Base-by-base conservation (phyloP, 2,797 vertebrate genomes). In the Gephyroberyx darwinii region DNA sequence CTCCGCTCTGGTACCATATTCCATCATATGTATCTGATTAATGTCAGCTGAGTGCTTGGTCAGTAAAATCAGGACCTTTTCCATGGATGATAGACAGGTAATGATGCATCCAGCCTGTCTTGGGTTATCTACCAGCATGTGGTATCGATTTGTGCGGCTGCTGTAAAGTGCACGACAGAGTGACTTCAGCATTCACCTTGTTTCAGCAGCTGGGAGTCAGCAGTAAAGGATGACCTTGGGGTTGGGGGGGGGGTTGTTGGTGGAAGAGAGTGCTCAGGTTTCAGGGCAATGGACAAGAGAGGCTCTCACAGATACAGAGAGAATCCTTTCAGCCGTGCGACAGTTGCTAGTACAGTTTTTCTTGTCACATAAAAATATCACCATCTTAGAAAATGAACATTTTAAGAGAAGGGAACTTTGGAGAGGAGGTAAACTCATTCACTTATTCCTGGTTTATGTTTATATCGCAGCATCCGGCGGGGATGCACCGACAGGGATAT, bases 171-270 rank as follows among this genome's bases (percentile, higher is more conserved):
- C 78, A 71, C 13, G 20, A 71, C 84, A 78, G 67, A 68, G 69
- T 89, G 87, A 75, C 71, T 75, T 89, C 78, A 81, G 81, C 87
- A 58, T 83, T 83, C 80, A 86, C 87, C 86, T 86, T 71, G 66
- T 75, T 83, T 83, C 74, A 79, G 65, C 69, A 53, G 69, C 74
- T 75, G 77, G 85, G 69, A 79, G 81, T 91, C 88, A 88, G 91
- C 88, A 85, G 77, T 80, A 88, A 86, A 75, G 65, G 30, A 1
- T 9, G 41, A 85, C 86, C 84, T 78, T 72, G 71, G 55, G 68
- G 16, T 22, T 22, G 35, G 39, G 13, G 35, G 56, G 2, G 26
- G 26, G 26, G 1, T 26, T 26, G 26, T 26, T 26, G 26, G 12
- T 6, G 31, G 64, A 69, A 60, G 56, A 59, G 65, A 16, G 33